Conservation (phyloP, 2,888 invertebrate genomes). For the Buathra laborator region DNA sequence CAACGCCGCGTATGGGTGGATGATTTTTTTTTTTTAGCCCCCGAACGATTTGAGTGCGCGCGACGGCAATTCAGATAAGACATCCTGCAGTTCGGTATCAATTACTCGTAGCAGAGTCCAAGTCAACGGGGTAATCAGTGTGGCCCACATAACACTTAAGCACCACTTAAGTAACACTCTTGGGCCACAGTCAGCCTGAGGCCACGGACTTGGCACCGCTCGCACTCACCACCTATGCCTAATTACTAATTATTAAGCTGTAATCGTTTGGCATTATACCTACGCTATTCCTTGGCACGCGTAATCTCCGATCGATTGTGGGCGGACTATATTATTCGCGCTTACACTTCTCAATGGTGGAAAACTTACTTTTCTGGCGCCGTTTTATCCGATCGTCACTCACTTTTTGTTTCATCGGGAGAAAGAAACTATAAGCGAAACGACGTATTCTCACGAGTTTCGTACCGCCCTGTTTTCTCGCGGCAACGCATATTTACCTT, state of each 20-base stretch:
- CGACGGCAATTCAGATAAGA: conserved; percentile 75
- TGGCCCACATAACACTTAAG: conserved; percentile 79
- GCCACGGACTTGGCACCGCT: conserved; percentile 49
- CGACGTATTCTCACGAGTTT: conserved; percentile 50
- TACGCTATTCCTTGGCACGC: conserved; percentile 72
- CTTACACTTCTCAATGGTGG: conserved; percentile 73
- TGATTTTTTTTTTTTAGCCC: background rate
- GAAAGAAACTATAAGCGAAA: conserved; percentile 28
- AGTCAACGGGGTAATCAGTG: conserved; percentile 73
- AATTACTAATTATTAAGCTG: conserved; percentile 77
- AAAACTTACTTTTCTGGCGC: conserved; percentile 51
- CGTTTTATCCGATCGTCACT: conserved; percentile 40
- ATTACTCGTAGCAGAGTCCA: conserved; percentile 70
- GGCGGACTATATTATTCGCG: conserved; percentile 82
- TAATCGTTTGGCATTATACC: conserved; percentile 81
- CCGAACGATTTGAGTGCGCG: conserved; percentile 47
- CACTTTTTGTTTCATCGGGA: conserved; percentile 24
- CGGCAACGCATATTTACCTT: background rate
- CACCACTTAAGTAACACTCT: conserved; percentile 75
- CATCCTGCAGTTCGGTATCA: conserved; percentile 75
- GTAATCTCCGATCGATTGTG: conserved; percentile 76
- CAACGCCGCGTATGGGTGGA: conserved; percentile 24
- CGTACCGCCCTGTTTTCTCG: background rate
- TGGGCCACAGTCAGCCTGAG: conserved; percentile 21
- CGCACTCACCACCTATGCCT: conserved; percentile 58